Evolutionary conservation across 1,140 invertebrate genomes (phyloP).

Genomic region (Schlechtendalia chinensis): DNA sequence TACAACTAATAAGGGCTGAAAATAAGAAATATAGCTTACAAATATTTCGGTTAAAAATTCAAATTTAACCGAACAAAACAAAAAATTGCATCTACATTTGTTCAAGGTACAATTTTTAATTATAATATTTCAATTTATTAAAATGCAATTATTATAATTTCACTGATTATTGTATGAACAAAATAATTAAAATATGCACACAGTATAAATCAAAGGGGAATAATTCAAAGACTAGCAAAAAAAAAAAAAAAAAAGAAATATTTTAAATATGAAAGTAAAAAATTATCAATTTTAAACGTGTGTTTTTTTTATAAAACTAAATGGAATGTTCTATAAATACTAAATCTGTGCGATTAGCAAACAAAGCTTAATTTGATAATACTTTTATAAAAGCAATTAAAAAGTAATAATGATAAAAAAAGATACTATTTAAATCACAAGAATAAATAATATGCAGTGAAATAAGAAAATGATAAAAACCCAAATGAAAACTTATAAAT

Average conservation of each 20-base stretch:
- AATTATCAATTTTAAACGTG: not conserved
- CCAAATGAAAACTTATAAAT: constrained; percentile 3
- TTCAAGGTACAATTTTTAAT: not conserved
- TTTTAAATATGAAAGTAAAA: not conserved
- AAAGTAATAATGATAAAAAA: not conserved
- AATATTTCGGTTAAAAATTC: not conserved
- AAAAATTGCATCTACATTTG: not conserved
- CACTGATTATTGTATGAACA: not conserved
- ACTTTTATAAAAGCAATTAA: constrained; percentile 18
- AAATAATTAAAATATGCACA: not conserved
- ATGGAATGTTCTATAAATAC: not conserved
- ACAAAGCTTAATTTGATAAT: constrained; percentile 28
- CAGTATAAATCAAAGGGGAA: no score
- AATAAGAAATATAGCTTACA: not conserved
- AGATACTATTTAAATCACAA: constrained; percentile 3
- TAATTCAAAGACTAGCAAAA: no score
- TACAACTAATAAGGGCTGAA: not conserved
- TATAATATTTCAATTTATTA: not conserved
- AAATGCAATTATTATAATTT: not conserved
- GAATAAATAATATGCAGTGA: constrained; percentile 39
- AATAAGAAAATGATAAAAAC: constrained; percentile 43
- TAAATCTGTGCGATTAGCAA: constrained; percentile 11
- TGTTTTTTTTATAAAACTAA: not conserved
- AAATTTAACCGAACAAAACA: not conserved
- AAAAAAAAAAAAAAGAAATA: no score